phyloP scores from a whole-genome alignment of 2,797 vertebrate species.

The Garrulus glandarius region DNA sequence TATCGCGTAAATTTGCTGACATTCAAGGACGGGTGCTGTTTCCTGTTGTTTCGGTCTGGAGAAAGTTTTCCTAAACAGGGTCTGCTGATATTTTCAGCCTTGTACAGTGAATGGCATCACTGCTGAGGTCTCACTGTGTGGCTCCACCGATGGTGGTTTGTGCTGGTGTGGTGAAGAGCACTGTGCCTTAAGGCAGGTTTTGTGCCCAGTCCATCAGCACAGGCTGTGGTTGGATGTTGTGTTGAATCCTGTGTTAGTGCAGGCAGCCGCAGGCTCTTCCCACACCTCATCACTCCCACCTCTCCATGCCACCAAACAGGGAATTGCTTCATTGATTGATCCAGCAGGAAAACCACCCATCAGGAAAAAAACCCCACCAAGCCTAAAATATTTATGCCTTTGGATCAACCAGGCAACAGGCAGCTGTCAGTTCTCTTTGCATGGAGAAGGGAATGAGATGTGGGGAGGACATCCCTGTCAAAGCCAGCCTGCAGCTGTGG shows the following conservation, averaged over 20 bases:
- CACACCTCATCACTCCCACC: background rate
- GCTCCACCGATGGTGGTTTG: accelerated
- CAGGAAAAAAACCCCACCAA: accelerated
- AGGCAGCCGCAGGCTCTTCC: background rate
- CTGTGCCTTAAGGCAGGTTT: background rate
- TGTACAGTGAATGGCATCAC: background rate
- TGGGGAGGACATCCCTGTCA: background rate
- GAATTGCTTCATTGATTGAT: background rate
- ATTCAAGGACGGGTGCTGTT: background rate
- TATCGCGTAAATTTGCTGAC: background rate
- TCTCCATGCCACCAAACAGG: background rate
- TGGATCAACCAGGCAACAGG: background rate
- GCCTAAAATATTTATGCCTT: background rate
- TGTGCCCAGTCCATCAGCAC: accelerated
- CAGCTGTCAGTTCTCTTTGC: background rate
- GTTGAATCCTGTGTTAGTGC: background rate
- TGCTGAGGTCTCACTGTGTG: background rate
- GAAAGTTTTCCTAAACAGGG: background rate
- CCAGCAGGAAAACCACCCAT: background rate
- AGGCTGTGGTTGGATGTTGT: background rate
- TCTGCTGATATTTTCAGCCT: background rate
- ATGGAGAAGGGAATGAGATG: background rate
- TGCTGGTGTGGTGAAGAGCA: background rate
- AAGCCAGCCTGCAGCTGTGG: background rate
- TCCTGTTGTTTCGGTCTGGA: background rate